phyloP scores from a whole-genome alignment of 2,888 invertebrate genomes.

The Epinotia bilunana region DNA sequence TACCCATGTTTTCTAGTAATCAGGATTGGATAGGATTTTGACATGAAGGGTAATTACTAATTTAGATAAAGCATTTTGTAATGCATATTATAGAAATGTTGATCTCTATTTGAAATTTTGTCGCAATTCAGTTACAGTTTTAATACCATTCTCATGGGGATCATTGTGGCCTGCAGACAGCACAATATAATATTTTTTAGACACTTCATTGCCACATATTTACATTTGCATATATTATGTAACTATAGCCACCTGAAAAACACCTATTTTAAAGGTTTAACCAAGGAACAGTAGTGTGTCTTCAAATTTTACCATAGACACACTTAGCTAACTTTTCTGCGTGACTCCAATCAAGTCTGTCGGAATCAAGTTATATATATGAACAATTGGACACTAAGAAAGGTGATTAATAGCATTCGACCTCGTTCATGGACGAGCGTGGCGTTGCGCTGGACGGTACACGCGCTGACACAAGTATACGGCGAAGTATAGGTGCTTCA shows the following conservation, averaged over 20 bases:
- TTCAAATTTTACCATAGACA: conserved; percentile 1
- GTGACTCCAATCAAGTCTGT: background rate
- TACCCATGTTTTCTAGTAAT: conserved; percentile 1
- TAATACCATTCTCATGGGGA: conserved; percentile 17
- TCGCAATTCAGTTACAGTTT: conserved; percentile 32
- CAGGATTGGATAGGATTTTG: conserved; percentile 37
- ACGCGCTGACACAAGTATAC: conserved; percentile 1
- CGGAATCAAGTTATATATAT: background rate
- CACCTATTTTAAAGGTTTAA: background rate
- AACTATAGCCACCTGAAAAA: background rate
- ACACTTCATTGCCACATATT: conserved; percentile 29
- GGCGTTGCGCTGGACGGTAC: background rate
- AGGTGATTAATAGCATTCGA: background rate
- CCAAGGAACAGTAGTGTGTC: background rate
- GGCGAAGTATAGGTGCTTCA: background rate
- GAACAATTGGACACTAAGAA: background rate
- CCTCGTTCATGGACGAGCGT: background rate
- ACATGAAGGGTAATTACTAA: conserved; percentile 45
- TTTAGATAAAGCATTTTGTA: conserved; percentile 45
- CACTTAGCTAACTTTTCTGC: background rate
- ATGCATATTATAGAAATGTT: conserved; percentile 46
- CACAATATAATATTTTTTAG: conserved; percentile 33
- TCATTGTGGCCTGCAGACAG: conserved; percentile 34
- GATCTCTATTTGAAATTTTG: conserved; percentile 46
- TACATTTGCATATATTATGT: conserved; percentile 17